These are phyloP conservation scores for Malurus leucopterus DNA, from an alignment of 2,797 vertebrate genomes.

Conservation along the genomic window DNA sequence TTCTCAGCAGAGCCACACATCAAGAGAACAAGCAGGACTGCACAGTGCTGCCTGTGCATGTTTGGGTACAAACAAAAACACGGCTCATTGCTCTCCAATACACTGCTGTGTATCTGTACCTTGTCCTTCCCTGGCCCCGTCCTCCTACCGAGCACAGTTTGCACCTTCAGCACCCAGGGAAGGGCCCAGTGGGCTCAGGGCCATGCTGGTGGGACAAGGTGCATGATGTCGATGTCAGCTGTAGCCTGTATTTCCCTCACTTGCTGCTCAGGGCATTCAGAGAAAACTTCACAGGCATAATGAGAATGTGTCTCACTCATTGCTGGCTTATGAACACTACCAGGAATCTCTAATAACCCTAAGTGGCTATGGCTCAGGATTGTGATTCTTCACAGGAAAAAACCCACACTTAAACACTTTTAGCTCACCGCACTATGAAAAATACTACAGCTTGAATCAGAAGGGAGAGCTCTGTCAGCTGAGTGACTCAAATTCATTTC, in stretches of 20 bases:
- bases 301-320: background rate
- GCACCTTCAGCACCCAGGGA: background rate
- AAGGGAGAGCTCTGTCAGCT: background rate
- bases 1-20: background rate
- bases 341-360: background rate
- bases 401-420: fast-evolving
- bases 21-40: background rate
- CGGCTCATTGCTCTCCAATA: fast-evolving
- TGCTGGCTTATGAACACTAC: background rate
- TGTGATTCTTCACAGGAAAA: background rate
- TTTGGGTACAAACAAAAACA: background rate
- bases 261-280: background rate
- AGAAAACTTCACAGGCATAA: background rate
- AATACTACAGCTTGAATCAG: background rate
- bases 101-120: background rate
- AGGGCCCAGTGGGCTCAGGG: background rate
- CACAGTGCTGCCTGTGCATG: background rate
- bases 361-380: background rate
- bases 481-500: background rate
- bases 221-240: background rate
- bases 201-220: background rate
- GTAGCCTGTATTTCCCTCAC: background rate
- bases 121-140: background rate
- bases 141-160: background rate
- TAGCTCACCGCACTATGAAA: background rate